Evolutionary conservation across 2,113 vertebrate genomes (phyloP).

Genomic region (Nycticebus coucang): DNA sequence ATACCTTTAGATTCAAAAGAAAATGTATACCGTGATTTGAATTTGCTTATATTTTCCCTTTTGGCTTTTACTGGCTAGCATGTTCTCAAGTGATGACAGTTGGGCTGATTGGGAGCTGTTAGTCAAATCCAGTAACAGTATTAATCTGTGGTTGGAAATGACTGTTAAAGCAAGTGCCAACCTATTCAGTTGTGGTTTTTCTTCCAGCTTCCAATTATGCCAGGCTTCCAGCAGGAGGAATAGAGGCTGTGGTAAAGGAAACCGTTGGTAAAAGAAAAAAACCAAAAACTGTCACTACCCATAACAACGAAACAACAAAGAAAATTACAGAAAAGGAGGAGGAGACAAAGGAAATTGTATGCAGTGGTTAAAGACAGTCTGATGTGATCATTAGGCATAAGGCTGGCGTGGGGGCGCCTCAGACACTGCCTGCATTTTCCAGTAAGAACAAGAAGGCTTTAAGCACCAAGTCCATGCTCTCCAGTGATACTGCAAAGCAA

Average conservation of each 20-base stretch:
- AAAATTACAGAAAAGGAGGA: slow-evolving; percentile 56
- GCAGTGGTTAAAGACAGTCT: not conserved
- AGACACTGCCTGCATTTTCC: slow-evolving; percentile 66
- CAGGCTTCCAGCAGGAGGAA: slow-evolving; percentile 85
- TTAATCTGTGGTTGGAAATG: slow-evolving; percentile 87
- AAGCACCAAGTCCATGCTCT: slow-evolving; percentile 6
- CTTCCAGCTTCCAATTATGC: slow-evolving; percentile 86
- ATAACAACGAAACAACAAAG: slow-evolving; percentile 72
- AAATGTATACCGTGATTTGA: not conserved
- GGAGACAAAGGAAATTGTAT: slow-evolving; percentile 56
- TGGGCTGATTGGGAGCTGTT: slow-evolving; percentile 88
- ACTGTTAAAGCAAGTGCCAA: slow-evolving; percentile 83
- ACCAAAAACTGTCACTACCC: slow-evolving; percentile 86
- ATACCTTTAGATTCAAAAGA: not conserved
- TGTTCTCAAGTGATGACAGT: slow-evolving; percentile 81
- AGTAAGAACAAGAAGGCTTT: slow-evolving; percentile 54
- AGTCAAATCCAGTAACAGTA: slow-evolving; percentile 87
- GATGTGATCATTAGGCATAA: slow-evolving; percentile 50
- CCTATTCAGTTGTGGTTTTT: slow-evolving; percentile 88
- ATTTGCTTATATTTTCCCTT: slow-evolving; percentile 70
- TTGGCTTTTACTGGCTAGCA: slow-evolving; percentile 61
- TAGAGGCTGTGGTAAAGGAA: slow-evolving; percentile 86
- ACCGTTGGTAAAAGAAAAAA: slow-evolving; percentile 87
- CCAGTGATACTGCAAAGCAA: slow-evolving; percentile 16
- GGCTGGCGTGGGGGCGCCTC: not conserved